phyloP scores from a whole-genome alignment of 2,888 invertebrate species.

The Magallana nippona region DNA sequence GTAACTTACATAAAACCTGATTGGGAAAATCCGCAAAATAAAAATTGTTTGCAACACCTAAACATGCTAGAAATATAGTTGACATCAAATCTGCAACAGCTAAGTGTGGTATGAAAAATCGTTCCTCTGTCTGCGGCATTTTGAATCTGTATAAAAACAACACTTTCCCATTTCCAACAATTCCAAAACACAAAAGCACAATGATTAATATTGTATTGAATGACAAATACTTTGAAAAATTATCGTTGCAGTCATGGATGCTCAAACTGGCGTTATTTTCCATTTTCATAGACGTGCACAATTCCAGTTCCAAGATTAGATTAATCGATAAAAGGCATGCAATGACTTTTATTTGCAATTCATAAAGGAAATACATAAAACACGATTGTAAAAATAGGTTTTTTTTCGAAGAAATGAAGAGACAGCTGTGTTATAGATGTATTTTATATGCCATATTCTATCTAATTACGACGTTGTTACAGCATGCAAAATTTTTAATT shows the following conservation, averaged over 20 bases:
- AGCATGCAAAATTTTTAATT: no score
- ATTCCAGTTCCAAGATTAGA: no score
- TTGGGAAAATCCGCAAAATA: neutral
- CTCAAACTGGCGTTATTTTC: neutral
- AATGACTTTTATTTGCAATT: no score
- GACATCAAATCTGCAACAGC: neutral
- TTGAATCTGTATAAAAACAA: neutral
- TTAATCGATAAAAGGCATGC: no score
- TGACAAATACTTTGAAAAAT: neutral
- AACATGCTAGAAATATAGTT: neutral
- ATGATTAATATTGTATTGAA: neutral
- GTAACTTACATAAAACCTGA: neutral
- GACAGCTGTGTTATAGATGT: no score
- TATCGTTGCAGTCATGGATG: neutral
- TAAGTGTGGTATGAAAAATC: conserved; percentile 11
- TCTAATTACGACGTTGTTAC: no score
- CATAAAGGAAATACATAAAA: no score
- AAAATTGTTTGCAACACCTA: neutral
- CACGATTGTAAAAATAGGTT: no score
- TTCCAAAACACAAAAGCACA: neutral
- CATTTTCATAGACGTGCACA: neutral
- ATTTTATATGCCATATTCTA: no score
- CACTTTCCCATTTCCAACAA: neutral
- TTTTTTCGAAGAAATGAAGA: no score
- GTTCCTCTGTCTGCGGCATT: conserved; percentile 6